Percentiles rank a stretch among this genome's conserved stretches.
Conservation (phyloP, 1,140 invertebrate genomes). For the Bombus pyrosoma region DNA sequence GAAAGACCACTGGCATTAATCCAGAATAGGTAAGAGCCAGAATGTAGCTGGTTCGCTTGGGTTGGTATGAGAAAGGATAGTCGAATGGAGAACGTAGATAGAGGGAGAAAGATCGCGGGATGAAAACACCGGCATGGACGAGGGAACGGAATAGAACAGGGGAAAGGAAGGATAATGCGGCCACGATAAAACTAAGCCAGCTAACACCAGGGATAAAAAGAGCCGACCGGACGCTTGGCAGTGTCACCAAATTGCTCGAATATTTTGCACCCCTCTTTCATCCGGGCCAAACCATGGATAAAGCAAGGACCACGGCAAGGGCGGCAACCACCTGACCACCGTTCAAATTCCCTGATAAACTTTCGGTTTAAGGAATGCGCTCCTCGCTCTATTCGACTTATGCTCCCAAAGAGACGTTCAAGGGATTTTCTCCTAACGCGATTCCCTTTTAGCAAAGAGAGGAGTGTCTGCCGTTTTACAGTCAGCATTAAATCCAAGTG, state of each 20-base stretch:
- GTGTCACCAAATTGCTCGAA: constrained; percentile 78
- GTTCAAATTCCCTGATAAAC: constrained; percentile 68
- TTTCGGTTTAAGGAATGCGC: constrained; percentile 73
- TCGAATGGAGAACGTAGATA: constrained; percentile 2
- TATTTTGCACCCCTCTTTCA: constrained; percentile 72
- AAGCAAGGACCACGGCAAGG: constrained; percentile 28
- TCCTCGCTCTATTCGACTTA: constrained; percentile 61
- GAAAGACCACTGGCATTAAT: constrained; percentile 74
- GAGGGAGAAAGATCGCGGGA: constrained; percentile 22
- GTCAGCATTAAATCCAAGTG: constrained; percentile 31
- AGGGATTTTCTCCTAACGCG: constrained; percentile 20
- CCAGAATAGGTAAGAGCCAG: constrained; percentile 74
- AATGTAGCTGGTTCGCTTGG: constrained; percentile 28
- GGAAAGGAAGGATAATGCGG: constrained; percentile 71
- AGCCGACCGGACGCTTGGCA: constrained; percentile 69
- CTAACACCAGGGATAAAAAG: constrained; percentile 75
- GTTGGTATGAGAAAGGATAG: constrained; percentile 27
- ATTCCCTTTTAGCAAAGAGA: background rate
- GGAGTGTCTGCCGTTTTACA: background rate
- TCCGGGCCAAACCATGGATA: constrained; percentile 31
- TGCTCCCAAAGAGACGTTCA: constrained; percentile 6
- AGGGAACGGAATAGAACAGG: constrained; percentile 41
- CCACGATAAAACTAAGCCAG: constrained; percentile 79
- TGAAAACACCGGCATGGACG: constrained; percentile 21
- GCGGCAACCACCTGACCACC: constrained; percentile 66